Evolutionary conservation across 2,888 invertebrate genomes (phyloP).

Genomic region (Eupeodes latifasciatus): DNA sequence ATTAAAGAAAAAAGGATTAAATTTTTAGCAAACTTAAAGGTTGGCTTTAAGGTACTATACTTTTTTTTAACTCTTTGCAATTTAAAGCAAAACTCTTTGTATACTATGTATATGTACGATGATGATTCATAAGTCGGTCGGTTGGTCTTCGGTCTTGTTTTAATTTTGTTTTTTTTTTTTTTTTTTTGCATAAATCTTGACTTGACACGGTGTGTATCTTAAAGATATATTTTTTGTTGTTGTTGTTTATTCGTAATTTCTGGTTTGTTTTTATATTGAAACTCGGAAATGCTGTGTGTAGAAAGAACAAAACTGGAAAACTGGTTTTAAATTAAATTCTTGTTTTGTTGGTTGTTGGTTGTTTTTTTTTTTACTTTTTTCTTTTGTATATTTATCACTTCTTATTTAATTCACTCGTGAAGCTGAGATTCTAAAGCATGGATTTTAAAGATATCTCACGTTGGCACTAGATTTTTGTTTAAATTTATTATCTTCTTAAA

Average conservation of each 20-base stretch:
- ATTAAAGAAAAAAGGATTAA: neutral
- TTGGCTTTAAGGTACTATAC: neutral
- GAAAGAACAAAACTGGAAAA: conserved; percentile 54
- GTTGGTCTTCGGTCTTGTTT: neutral
- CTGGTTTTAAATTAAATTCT: conserved; percentile 68
- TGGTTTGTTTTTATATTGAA: conserved; percentile 62
- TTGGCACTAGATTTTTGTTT: conserved; percentile 12
- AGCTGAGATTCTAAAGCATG: conserved; percentile 7
- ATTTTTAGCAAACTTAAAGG: conserved; percentile 21
- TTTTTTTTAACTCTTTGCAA: neutral
- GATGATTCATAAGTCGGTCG: conserved; percentile 30
- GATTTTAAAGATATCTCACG: neutral
- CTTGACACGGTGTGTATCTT: conserved; percentile 42
- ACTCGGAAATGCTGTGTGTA: conserved; percentile 10
- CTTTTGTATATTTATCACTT: conserved; percentile 10
- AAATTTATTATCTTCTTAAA: neutral
- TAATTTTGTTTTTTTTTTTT: neutral
- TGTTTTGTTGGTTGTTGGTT: conserved; percentile 49
- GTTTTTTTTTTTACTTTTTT: conserved; percentile 25
- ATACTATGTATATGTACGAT: neutral
- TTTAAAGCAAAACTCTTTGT: neutral
- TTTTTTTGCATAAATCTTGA: conserved; percentile 23
- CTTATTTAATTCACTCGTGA: conserved; percentile 23
- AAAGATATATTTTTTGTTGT: conserved; percentile 38
- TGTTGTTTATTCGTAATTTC: conserved; percentile 57